Evolutionary conservation across 2,888 invertebrate genomes (phyloP).

Genomic region (Dascillus cervinus): DNA sequence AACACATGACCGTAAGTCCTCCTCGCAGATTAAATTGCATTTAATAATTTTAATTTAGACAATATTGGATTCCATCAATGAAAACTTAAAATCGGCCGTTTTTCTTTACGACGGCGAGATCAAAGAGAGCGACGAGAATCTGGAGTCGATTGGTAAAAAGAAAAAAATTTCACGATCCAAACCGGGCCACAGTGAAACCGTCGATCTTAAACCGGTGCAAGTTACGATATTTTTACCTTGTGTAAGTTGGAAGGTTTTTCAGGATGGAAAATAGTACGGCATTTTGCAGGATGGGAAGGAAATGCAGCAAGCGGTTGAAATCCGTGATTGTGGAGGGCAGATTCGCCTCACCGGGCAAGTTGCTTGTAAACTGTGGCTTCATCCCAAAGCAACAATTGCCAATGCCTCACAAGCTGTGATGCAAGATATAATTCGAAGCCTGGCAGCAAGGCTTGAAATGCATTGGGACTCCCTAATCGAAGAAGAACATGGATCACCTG

Average conservation of each 20-base stretch:
- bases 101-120: conserved; percentile 69
- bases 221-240: conserved; percentile 63
- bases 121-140: conserved; percentile 52
- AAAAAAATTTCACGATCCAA: conserved; percentile 46
- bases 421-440: conserved; percentile 77
- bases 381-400: conserved; percentile 63
- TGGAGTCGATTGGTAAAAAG: conserved; percentile 58
- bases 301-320: conserved; percentile 45
- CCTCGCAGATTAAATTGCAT: not conserved
- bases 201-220: conserved; percentile 49
- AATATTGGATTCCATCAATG: conserved; percentile 52
- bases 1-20: conserved; percentile 56
- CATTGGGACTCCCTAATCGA: conserved; percentile 89
- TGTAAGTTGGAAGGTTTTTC: conserved; percentile 44
- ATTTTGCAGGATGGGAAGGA: conserved; percentile 40
- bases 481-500: conserved; percentile 63
- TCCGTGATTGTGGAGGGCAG: conserved; percentile 56
- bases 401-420: conserved; percentile 68
- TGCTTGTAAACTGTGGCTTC: conserved; percentile 68
- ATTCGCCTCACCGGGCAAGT: conserved; percentile 67
- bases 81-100: conserved; percentile 55
- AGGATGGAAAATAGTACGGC: conserved; percentile 10
- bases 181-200: conserved; percentile 40
- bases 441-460: conserved; percentile 80
- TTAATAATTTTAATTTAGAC: conserved; percentile 39